Percentiles rank a stretch among this genome's conserved stretches.
These are phyloP conservation scores for Neostethus bicornis DNA, from an alignment of 2,797 vertebrate species.

Conservation along the genomic window DNA sequence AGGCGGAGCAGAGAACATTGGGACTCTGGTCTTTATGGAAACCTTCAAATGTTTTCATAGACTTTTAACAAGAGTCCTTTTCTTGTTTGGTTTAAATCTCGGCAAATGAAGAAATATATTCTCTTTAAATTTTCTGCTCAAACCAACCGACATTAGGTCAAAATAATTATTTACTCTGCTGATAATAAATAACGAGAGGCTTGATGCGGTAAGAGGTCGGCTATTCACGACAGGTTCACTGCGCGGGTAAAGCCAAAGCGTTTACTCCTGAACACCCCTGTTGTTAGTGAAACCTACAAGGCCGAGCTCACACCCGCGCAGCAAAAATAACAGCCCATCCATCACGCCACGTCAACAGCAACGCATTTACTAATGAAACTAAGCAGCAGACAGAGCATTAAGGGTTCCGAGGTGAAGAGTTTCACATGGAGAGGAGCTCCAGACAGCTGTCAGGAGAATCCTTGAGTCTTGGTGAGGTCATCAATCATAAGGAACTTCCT, in stretches of 20 bases:
- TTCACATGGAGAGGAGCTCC: conserved; percentile 28
- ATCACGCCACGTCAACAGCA: conserved; percentile 66
- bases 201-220: conserved; percentile 24
- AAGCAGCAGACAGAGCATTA: conserved; percentile 53
- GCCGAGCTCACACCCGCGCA: conserved; percentile 11
- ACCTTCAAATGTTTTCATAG: no score
- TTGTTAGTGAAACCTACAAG: conserved; percentile 46
- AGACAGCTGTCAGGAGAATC: conserved; percentile 49
- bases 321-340: conserved; percentile 61
- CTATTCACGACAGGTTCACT: conserved; percentile 21
- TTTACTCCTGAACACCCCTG: conserved; percentile 48
- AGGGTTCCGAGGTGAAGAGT: conserved; percentile 31
- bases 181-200: conserved; percentile 12
- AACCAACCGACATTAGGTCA: neutral
- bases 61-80: no score
- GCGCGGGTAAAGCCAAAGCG: conserved; percentile 22
- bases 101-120: no score
- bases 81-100: no score
- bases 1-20: no score
- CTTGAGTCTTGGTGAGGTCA: conserved; percentile 63
- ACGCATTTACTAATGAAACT: conserved; percentile 75
- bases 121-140: no score
- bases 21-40: no score
- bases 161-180: neutral
- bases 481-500: conserved; percentile 61